Evolutionary conservation across 2,113 vertebrate genomes (phyloP), one percentile per base, ranked within the genome.

Genomic region (Chamaetylas fuelleborni): DNA sequence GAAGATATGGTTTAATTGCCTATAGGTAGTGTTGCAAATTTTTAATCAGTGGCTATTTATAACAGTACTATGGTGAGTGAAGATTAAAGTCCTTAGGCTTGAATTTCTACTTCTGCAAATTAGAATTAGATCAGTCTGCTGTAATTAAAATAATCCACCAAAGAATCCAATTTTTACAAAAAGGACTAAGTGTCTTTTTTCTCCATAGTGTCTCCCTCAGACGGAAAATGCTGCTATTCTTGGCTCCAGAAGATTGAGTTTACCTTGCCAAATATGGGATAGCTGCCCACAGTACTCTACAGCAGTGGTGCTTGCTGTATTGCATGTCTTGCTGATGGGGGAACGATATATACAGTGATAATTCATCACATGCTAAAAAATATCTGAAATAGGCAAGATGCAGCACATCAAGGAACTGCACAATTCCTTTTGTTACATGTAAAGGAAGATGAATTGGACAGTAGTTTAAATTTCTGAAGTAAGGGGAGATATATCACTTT

Each of bases 101-200:
- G 33, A 40, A 18, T 84, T 81, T 78, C 18, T 54, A 17, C 23
- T 66, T 65, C 8, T n/a, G 4, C 29, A 45, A 33, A 18, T 67
- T 60, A 54, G 24, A 86, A 73, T 57, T 8, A 3, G 3, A 60
- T 71, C 14, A 51, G 9, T 58, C 8, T 74, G 38, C 12, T 64
- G 12, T 72, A 61, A 73, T 40, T 77, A 40, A 80, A 90, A 40
- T 3, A 53, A 65, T 45, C 2, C 1, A 14, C 5, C 14, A 33
- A 76, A 51, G 6, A 60, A 60, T 48, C 9, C 5, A 48, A 19
- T 8, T 56, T 43, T 90, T 76, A 51, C 38, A 40, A 17, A 66
- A 67, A 60, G 11, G 5, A n/a, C 20, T 14, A 67, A 33, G 43
- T 0, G 0, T 19, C 45, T 22, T 33, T 57, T 47, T 4, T 3